Evolutionary conservation across 1,140 invertebrate genomes (phyloP), one percentile per base, ranked within the genome.

Genomic region (Augochlora pura): DNA sequence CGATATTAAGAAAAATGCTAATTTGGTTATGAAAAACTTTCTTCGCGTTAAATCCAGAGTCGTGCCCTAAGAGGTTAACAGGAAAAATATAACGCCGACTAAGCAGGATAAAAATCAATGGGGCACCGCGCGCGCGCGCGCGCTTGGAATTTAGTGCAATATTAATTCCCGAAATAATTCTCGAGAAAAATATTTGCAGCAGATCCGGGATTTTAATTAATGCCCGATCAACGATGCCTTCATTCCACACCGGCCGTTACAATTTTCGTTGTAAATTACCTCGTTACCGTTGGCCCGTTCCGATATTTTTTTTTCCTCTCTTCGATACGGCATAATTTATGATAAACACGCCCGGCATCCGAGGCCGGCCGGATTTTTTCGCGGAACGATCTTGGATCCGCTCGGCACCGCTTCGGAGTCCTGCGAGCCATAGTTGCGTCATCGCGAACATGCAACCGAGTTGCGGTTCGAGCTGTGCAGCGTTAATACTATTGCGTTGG

Each of bases 61-160:
- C n/a, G n/a, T n/a, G n/a, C n/a, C n/a, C n/a, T n/a, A n/a, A n/a
- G n/a, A n/a, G n/a, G n/a, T n/a, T n/a, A 32, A 32, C 32, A 32
- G 32, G 32, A 32, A 32, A 52, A 52, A 21, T 57, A n/a, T 8
- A 21, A n/a, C 21, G 6, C n/a, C 9, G 21, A 6, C 16, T 52
- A 57, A n/a, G 54, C 25, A 52, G 66, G n/a, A n/a, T n/a, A 81
- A 84, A 85, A 64, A 79, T 85, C 79, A 65, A 75, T 49, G 59
- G n/a, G n/a, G n/a, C n/a, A n/a, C n/a, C n/a, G 77, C 60, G 81
- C 74, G 78, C 39, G 57, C 62, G 63, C 64, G 67, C 73, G 59
- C 73, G 52, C 65, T 57, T 10, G 62, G 62, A 69, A 65, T 54
- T 57, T 46, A 72, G 46, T 59, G n/a, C 65, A 57, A 7, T 12